Percentiles rank a stretch among this genome's conserved stretches.
Conservation (phyloP, 2,113 vertebrate genomes). For the Pterocles orientalis region DNA sequence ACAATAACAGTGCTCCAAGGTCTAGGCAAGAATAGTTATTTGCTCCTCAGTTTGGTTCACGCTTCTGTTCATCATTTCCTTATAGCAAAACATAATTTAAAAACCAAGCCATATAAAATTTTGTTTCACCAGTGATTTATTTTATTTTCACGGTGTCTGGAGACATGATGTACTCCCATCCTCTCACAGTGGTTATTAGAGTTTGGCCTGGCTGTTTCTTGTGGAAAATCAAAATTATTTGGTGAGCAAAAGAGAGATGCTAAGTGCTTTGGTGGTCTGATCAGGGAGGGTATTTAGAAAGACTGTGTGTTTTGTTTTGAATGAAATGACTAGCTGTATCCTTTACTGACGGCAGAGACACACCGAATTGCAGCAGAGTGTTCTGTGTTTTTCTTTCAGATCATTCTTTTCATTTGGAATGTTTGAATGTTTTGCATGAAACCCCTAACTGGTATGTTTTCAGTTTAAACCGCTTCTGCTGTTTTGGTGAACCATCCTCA, state of each 20-base stretch:
- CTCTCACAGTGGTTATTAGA: slow-evolving; percentile 71
- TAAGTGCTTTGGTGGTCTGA: slow-evolving; percentile 78
- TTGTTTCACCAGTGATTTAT: slow-evolving; percentile 28
- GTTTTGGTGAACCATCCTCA: slow-evolving; percentile 45
- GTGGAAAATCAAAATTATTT: slow-evolving; percentile 80
- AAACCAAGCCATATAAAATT: slow-evolving; percentile 60
- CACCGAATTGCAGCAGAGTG: neutral
- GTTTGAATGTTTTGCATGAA: neutral
- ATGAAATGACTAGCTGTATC: slow-evolving; percentile 15
- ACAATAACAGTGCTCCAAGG: neutral
- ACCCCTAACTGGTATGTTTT: neutral
- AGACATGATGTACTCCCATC: slow-evolving; percentile 64
- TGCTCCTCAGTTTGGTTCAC: neutral
- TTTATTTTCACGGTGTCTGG: slow-evolving; percentile 57
- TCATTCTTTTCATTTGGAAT: slow-evolving; percentile 22
- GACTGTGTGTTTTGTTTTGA: slow-evolving; percentile 61
- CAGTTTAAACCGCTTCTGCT: slow-evolving; percentile 2
- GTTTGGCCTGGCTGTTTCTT: slow-evolving; percentile 71
- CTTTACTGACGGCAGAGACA: slow-evolving; percentile 36
- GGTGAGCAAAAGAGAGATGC: slow-evolving; percentile 70
- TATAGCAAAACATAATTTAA: slow-evolving; percentile 63
- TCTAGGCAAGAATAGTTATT: neutral
- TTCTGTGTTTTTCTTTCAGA: slow-evolving; percentile 30
- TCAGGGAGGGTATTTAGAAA: slow-evolving; percentile 57
- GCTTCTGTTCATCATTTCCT: slow-evolving; percentile 39